Percentiles rank a stretch among this genome's conserved stretches.
Conservation (phyloP, 2,888 invertebrate species). For the Anoncus sp. region DNA sequence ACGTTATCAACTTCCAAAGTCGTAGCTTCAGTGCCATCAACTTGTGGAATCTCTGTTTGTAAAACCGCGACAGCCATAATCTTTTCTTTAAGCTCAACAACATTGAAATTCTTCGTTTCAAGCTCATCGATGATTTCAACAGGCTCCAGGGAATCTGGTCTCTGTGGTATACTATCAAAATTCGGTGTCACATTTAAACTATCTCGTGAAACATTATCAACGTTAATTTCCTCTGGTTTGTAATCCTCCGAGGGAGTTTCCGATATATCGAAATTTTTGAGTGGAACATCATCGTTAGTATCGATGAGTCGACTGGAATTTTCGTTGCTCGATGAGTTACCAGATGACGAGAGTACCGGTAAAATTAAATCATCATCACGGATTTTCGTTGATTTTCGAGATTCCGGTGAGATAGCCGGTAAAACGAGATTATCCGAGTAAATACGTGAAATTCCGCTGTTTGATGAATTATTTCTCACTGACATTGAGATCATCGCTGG, state of each 20-base stretch:
- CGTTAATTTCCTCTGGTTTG: conserved; percentile 36
- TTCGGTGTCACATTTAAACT: conserved; percentile 82
- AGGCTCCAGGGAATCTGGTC: conserved; percentile 74
- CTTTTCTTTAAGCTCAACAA: background rate
- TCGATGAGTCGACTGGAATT: conserved; percentile 59
- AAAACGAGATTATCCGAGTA: conserved; percentile 71
- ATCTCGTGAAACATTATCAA: conserved; percentile 82
- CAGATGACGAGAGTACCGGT: conserved; percentile 73
- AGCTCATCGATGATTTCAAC: conserved; percentile 42
- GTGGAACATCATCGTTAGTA: conserved; percentile 18
- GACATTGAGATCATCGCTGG: conserved; percentile 77
- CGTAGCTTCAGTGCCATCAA: conserved; percentile 23
- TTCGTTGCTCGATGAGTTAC: conserved; percentile 50
- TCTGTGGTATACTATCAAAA: conserved; percentile 62
- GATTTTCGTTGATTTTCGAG: conserved; percentile 68
- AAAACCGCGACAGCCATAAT: background rate
- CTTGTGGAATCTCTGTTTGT: too few species aligned
- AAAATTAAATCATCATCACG: conserved; percentile 73
- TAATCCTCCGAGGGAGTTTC: conserved; percentile 43
- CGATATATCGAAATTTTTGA: conserved; percentile 33
- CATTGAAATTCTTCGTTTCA: conserved; percentile 1
- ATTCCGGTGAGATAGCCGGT: conserved; percentile 77
- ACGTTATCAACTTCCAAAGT: conserved; percentile 15
- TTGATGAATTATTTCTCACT: conserved; percentile 63
- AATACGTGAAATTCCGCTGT: conserved; percentile 67